phyloP scores from a whole-genome alignment of 2,113 vertebrate species.

The Indicator indicator region DNA sequence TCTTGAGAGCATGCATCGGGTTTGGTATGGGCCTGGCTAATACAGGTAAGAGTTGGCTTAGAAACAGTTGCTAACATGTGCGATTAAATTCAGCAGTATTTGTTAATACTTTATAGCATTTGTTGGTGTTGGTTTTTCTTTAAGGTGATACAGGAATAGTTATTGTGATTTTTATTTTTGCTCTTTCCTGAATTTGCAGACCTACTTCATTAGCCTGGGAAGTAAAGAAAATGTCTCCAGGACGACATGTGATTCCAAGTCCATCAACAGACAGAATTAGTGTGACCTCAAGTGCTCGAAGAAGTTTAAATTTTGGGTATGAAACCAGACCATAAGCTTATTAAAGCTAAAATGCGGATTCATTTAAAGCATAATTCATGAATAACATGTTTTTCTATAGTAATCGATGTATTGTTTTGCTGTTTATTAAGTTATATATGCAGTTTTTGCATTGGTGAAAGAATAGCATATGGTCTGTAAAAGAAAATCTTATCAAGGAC shows the following conservation, averaged over 20 bases:
- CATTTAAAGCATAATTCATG: not conserved
- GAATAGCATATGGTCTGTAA: not conserved
- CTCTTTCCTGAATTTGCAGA: constrained; percentile 75
- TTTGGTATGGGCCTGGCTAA: not conserved
- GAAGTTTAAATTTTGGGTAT: constrained; percentile 93
- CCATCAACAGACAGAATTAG: constrained; percentile 91
- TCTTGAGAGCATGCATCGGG: not conserved
- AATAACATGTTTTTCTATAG: not conserved
- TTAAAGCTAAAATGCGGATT: not conserved
- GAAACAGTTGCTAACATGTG: not conserved
- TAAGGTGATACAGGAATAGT: not conserved
- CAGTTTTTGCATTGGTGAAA: not conserved
- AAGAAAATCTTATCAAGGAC: not conserved
- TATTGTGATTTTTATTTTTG: not conserved
- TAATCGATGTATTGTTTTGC: not conserved
- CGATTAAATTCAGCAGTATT: not conserved
- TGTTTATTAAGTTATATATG: not conserved
- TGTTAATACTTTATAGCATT: accelerated
- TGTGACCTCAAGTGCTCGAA: constrained; percentile 87
- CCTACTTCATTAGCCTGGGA: constrained; percentile 98
- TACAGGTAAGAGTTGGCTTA: not conserved
- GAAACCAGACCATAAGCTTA: not conserved
- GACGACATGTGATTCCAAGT: constrained; percentile 94
- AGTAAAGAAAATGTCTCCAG: constrained; percentile 98
- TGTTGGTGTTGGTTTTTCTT: not conserved